Evolutionary conservation across 2,888 invertebrate species (phyloP).

Genomic region (Dascillus cervinus): DNA sequence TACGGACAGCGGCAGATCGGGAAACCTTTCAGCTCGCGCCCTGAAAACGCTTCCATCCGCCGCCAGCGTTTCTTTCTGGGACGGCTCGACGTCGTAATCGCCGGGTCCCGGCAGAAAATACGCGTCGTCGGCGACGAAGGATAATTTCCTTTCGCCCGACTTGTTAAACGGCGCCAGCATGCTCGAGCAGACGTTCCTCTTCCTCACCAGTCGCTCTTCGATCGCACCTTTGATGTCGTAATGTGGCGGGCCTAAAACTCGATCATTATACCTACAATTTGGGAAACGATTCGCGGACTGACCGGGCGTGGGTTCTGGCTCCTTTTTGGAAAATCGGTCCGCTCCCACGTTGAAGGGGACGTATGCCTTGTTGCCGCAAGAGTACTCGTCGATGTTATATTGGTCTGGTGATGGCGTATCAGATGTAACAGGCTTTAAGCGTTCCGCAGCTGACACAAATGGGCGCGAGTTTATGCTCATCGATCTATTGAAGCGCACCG

Average conservation of each 20-base stretch:
- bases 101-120: constrained; percentile 23
- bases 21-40: constrained; percentile 20
- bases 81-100: constrained; percentile 20
- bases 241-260: constrained; percentile 21
- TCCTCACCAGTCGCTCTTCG: constrained; percentile 17
- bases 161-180: constrained; percentile 23
- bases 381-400: constrained; percentile 19
- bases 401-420: constrained; percentile 23
- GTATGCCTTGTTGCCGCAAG: too few species aligned
- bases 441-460: constrained; percentile 21
- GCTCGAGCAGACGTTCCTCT: constrained; percentile 16
- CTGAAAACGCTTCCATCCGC: constrained; percentile 18
- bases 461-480: constrained; percentile 25
- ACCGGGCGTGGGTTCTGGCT: constrained; percentile 3
- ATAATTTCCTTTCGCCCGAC: constrained; percentile 20
- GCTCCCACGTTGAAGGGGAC: constrained; percentile 17
- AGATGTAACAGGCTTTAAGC: constrained; percentile 17
- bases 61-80: constrained; percentile 6
- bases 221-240: constrained; percentile 22
- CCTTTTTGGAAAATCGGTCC: constrained; percentile 8
- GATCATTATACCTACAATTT: constrained; percentile 1
- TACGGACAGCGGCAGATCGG: constrained; percentile 10
- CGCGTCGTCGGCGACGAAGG: constrained; percentile 17
- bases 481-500: constrained; percentile 10
- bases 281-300: not conserved